Evolutionary conservation across 2,113 vertebrate species (phyloP).

Genomic region (Anarhynchus alexandrinus): DNA sequence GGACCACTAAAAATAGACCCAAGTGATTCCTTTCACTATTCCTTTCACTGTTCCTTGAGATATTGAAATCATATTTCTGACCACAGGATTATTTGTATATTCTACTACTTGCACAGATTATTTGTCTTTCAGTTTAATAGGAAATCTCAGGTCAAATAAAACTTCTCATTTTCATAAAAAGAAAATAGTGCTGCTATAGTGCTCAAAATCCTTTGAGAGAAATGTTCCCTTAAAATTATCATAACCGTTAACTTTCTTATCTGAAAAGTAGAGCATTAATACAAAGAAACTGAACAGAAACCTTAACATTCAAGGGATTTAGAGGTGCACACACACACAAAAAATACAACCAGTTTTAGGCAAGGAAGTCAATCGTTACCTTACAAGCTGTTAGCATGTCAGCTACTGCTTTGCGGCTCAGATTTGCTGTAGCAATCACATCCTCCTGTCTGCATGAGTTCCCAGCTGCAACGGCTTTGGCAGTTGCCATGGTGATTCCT

Average conservation of each 20-base stretch:
- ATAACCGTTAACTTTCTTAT: background rate
- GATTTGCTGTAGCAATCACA: slow-evolving; percentile 94
- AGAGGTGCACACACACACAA: background rate
- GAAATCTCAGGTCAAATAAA: background rate
- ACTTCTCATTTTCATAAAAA: background rate
- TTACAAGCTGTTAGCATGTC: slow-evolving; percentile 94
- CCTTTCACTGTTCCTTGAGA: background rate
- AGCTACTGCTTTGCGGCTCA: slow-evolving; percentile 94
- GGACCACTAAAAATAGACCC: background rate
- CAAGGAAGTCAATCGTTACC: slow-evolving; percentile 61
- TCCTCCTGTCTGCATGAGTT: slow-evolving; percentile 97
- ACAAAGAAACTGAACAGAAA: background rate
- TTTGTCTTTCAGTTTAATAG: background rate
- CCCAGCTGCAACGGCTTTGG: slow-evolving; percentile 97
- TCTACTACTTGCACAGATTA: background rate
- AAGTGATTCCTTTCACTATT: background rate
- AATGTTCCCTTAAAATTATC: background rate
- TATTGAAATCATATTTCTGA: background rate
- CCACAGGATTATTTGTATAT: background rate
- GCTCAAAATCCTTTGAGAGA: background rate
- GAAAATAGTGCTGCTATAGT: too few relatives aligned
- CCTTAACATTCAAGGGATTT: background rate
- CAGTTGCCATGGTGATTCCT: slow-evolving; percentile 96
- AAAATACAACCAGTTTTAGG: background rate
- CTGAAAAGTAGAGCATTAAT: background rate